Base-by-base conservation (phyloP, 2,797 vertebrate species). In the Labroides dimidiatus region DNA sequence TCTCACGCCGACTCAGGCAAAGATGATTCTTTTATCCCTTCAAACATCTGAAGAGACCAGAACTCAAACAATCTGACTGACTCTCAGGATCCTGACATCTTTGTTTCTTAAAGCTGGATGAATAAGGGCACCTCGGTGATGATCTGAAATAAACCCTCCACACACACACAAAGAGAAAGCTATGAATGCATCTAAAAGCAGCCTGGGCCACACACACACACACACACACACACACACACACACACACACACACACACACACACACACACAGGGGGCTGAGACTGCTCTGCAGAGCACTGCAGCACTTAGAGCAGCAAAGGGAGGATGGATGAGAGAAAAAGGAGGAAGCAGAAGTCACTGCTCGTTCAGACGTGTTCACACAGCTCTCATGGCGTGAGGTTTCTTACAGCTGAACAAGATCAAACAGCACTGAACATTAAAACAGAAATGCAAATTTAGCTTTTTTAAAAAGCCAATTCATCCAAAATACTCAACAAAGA, bases 51-150 rank as follows among this genome's bases (percentile, higher is more conserved):
- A 69, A 13, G 8, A 12, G 3, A 50, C 37, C 45, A 56, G 20
- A 59, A 47, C 60, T 45, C 15, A 55, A 47, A 59, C 44, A n/a
- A 42, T 17, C 37, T 0, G 49, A n/a, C n/a, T n/a, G n/a, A 58
- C 17, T 57, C 21, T 33, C n/a, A 19, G 3, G 41, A 33, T n/a
- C 14, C 63, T 41, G 19, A n/a, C 57, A 23, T 63, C 21, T 17
- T 0, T 24, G 14, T 49, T 56, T 69, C 48, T 65, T 80, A 44
- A 80, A 81, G 73, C 65, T 70, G 23, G 39, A 30, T 52, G 49
- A n/a, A 49, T 77, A 84, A 86, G 70, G 82, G 77, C 81, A 81
- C 79, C 24, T 60, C 17, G 79, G 80, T 86, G 82, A 77, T 72
- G 64, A 71, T 59, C 12, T 44, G 37, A 24, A 37, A 68, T 42